Conservation (phyloP, 2,888 invertebrate genomes). For the Ceraclea dissimilis region DNA sequence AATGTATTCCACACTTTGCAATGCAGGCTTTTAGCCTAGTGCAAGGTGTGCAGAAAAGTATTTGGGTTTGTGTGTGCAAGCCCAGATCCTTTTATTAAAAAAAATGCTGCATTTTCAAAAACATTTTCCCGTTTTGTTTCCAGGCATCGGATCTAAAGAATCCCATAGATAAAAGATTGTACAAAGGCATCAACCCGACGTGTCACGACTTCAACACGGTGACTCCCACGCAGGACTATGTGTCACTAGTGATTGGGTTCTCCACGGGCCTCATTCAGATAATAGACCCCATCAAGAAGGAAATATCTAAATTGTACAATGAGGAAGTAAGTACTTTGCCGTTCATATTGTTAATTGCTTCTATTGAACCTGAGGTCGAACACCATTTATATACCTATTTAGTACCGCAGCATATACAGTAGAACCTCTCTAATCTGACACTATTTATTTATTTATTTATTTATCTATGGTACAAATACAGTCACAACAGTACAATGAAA, state of each 20-base stretch:
- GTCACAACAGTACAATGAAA: no score
- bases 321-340: slow-evolving; percentile 70
- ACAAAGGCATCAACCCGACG: slow-evolving; percentile 98
- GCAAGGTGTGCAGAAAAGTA: no score
- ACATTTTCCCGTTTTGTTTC: no score
- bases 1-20: no score
- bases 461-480: no score
- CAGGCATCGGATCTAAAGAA: slow-evolving; percentile 93
- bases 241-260: slow-evolving; percentile 91
- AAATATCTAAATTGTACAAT: slow-evolving; percentile 93
- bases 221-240: slow-evolving; percentile 74
- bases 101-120: no score
- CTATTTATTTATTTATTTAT: no score
- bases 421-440: no score
- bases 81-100: no score
- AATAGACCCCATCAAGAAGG: slow-evolving; percentile 94
- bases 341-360: slow-evolving; percentile 8
- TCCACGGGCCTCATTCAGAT: slow-evolving; percentile 97
- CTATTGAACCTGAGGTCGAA: slow-evolving; percentile 12
- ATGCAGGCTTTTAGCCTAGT: no score
- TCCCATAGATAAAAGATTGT: slow-evolving; percentile 95
- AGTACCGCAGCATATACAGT: neutral
- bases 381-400: neutral
- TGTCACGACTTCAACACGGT: slow-evolving; percentile 96
- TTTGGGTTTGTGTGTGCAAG: no score